Conservation (phyloP, 1,140 invertebrate species). For the Lucilia sericata region DNA sequence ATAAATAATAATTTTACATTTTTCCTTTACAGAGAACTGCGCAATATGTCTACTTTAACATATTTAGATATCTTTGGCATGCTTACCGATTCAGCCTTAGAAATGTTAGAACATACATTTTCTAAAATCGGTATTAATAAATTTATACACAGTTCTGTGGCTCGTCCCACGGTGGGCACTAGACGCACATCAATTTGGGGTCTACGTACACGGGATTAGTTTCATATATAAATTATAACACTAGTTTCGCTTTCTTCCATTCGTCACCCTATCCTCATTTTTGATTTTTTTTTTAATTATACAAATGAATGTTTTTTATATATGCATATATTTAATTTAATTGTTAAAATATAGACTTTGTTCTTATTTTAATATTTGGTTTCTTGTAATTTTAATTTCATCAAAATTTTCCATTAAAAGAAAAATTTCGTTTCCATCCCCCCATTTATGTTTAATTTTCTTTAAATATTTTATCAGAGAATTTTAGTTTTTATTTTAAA, state of each 20-base stretch:
- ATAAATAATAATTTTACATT: background rate
- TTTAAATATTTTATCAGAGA: background rate
- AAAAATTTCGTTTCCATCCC: background rate
- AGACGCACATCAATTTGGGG: slow-evolving; percentile 90
- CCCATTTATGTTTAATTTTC: background rate
- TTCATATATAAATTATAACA: background rate
- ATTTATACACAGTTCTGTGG: slow-evolving; percentile 78
- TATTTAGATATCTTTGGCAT: slow-evolving; percentile 84
- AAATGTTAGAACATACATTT: slow-evolving; percentile 69
- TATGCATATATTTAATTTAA: background rate
- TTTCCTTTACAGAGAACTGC: slow-evolving; percentile 69
- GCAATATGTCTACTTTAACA: slow-evolving; percentile 71
- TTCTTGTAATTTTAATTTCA: background rate
- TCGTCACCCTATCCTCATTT: background rate
- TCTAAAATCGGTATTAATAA: slow-evolving; percentile 71
- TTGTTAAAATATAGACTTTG: slow-evolving; percentile 18
- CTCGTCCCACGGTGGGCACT: slow-evolving; percentile 87
- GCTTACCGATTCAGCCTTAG: slow-evolving; percentile 73
- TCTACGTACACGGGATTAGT: slow-evolving; percentile 81
- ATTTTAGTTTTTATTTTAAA: background rate
- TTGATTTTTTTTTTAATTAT: slow-evolving; percentile 11
- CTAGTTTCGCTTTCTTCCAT: background rate
- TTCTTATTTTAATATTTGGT: slow-evolving; percentile 2
- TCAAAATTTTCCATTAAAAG: background rate
- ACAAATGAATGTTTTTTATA: slow-evolving; percentile 12